Percentiles rank a stretch among this genome's conserved stretches.
phyloP scores from a whole-genome alignment of 1,140 invertebrate genomes.

The Geopemphigus sp. region DNA sequence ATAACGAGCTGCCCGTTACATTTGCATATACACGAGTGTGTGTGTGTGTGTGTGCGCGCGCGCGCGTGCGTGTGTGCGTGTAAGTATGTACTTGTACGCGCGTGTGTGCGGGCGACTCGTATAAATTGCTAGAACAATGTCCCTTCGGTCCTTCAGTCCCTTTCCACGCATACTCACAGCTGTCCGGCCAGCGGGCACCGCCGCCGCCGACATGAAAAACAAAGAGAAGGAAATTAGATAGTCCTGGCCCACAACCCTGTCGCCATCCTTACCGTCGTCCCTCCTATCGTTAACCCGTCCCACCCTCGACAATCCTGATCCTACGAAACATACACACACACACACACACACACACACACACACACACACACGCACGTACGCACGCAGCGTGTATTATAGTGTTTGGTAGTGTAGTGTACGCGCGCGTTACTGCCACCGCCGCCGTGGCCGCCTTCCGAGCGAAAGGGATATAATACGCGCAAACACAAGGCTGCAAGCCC shows the following conservation, averaged over 20 bases:
- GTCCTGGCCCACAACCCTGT: neutral
- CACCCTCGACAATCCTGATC: neutral
- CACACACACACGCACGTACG: too few species aligned
- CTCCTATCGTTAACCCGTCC: too few species aligned
- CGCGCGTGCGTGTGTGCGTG: too few species aligned
- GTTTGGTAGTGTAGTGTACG: too few species aligned
- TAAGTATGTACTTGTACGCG: too few species aligned
- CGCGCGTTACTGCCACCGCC: neutral
- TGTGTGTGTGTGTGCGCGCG: neutral
- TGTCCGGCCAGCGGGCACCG: slow-evolving; percentile 24
- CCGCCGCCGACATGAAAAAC: slow-evolving; percentile 27
- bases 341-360: too few species aligned
- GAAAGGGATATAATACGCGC: slow-evolving; percentile 31
- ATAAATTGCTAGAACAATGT: slow-evolving; percentile 48
- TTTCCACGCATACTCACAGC: neutral
- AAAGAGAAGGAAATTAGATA: slow-evolving; percentile 50
- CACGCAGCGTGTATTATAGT: too few species aligned
- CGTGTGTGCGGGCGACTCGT: neutral
- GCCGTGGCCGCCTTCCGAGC: neutral
- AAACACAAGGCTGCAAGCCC: slow-evolving; percentile 35
- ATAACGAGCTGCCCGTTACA: slow-evolving; percentile 43
- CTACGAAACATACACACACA: neutral
- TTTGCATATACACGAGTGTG: slow-evolving; percentile 21
- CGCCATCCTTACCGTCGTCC: neutral
- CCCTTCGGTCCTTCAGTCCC: slow-evolving; percentile 31